Conservation (phyloP, 2,113 vertebrate species). For the Pteronura brasiliensis region DNA sequence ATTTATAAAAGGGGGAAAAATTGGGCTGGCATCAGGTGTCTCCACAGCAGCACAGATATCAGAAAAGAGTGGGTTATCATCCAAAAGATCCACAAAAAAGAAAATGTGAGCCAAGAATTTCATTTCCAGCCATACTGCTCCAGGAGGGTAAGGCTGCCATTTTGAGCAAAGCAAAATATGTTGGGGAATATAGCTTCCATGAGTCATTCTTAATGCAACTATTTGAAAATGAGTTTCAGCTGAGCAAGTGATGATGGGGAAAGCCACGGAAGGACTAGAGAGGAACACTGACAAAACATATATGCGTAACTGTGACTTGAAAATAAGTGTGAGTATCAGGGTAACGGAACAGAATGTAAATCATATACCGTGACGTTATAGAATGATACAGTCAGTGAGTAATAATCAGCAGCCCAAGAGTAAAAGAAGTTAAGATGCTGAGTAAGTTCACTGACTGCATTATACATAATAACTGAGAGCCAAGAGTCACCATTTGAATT, state of each 20-base stretch:
- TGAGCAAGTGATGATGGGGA: not conserved
- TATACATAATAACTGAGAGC: not conserved
- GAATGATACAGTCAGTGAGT: not conserved
- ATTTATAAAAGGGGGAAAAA: not conserved
- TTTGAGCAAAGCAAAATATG: not conserved
- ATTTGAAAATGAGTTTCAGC: not conserved
- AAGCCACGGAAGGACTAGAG: not conserved
- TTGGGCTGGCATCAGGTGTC: not conserved
- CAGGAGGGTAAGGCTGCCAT: not conserved
- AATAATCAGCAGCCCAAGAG: not conserved
- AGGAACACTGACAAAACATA: not conserved
- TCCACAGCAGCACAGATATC: not conserved
- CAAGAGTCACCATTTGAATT: not conserved
- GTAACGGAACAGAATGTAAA: not conserved
- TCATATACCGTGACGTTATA: too few species aligned
- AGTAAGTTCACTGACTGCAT: not conserved
- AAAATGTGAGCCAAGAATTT: not conserved
- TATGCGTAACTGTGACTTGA: not conserved
- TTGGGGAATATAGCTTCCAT: not conserved
- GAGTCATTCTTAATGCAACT: not conserved
- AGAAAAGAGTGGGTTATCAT: not conserved
- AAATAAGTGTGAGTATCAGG: not conserved
- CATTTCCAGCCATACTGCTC: not conserved
- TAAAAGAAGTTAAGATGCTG: not conserved
- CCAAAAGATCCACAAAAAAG: not conserved